Conservation (phyloP, 2,113 vertebrate species). For the Prunella fulvescens region DNA sequence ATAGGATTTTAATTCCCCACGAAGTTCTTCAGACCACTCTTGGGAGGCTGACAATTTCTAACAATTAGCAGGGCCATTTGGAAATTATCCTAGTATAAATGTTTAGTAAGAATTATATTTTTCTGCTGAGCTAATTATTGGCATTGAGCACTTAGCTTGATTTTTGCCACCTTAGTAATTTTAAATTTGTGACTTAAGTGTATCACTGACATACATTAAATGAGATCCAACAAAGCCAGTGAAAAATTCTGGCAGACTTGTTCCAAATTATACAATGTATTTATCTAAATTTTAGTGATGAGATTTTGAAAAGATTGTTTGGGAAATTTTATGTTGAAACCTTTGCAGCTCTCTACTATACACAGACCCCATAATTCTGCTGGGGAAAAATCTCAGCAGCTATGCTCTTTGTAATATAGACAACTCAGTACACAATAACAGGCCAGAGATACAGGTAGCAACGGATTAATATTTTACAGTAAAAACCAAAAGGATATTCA, state of each 20-base stretch:
- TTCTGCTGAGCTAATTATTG: background rate
- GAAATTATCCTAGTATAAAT: background rate
- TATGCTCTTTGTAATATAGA: background rate
- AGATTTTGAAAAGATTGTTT: background rate
- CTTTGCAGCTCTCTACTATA: background rate
- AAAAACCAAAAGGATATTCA: background rate
- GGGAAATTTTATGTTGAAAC: background rate
- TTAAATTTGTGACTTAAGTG: background rate
- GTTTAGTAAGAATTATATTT: background rate
- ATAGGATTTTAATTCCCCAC: background rate
- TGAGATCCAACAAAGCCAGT: background rate
- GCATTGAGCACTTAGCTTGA: background rate
- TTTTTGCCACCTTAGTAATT: background rate
- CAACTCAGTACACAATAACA: background rate
- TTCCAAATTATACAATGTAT: background rate
- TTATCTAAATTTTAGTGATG: background rate
- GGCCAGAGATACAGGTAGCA: background rate
- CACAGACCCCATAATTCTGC: background rate
- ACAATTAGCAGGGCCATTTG: background rate
- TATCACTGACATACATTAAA: background rate
- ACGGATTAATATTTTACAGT: background rate
- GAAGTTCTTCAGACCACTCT: background rate
- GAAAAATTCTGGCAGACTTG: background rate
- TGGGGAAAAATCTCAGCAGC: background rate
- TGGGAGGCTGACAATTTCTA: background rate